Base-by-base conservation (phyloP, 2,797 vertebrate species). In the Karalla daura region DNA sequence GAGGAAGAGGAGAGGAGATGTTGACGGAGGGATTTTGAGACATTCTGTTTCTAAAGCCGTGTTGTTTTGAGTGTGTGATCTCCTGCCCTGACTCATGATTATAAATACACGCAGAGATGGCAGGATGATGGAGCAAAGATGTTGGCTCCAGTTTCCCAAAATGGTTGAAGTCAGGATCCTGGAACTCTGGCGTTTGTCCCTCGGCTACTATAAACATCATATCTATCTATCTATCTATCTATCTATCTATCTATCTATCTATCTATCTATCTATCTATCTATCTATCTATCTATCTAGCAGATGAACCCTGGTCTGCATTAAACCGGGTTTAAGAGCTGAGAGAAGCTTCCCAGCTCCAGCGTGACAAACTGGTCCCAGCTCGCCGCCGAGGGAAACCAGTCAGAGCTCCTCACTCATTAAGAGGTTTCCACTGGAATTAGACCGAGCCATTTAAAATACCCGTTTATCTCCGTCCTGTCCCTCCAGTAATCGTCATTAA, bases 101-200 rank as follows among this genome's bases (percentile, higher is more conserved):
- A 70, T 80, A 84, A 88, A 85, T 84, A 88, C 51, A 72, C 44
- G 46, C 44, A 74, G 15, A 24, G 28, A 37, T 30, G 54, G 28
- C 23, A 27, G 20, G 36, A 39, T 7, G 46, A 54, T 8, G 51
- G n/a, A 53, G 43, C 2, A 15, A 40, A 64, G 21, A 60, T 43
- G 40, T 54, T 63, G 24, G 33, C 13, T 5, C 53, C 18, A 49
- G 55, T 2, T 35, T 30, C 35, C 56, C 21, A 45, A 44, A 47
- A 63, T 54, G 62, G 13, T 4, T 9, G 11, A 2, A 30, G 49
- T 15, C 32, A 7, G 27, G 70, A 21, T 51, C 17, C 6, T 1
- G 21, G 11, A 7, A 1, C 17, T 27, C n/a, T n/a, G n/a, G n/a
- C n/a, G n/a, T n/a, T n/a, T n/a, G n/a, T n/a, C n/a, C n/a, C n/a